These are phyloP conservation scores for Coptodon rendalli DNA, from an alignment of 2,113 vertebrate species.

Conservation along the genomic window DNA sequence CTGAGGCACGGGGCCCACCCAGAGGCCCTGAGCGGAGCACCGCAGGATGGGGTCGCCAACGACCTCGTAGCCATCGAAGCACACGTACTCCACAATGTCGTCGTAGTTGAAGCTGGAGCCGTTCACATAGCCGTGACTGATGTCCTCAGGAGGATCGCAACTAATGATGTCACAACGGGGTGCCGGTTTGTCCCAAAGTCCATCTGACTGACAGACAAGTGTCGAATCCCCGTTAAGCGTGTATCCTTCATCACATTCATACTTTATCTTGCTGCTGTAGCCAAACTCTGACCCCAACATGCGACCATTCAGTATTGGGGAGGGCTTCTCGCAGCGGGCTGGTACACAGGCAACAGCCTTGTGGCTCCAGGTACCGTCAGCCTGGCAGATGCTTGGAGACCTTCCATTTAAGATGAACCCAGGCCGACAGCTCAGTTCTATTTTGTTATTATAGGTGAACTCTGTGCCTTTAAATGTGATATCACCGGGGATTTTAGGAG, in stretches of 20 bases:
- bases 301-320: constrained; percentile 68
- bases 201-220: constrained; percentile 77
- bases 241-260: constrained; percentile 83
- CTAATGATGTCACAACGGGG: constrained; percentile 78
- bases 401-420: constrained; percentile 82
- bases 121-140: constrained; percentile 85
- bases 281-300: constrained; percentile 75
- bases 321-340: constrained; percentile 71
- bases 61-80: constrained; percentile 85
- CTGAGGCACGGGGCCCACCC: constrained; percentile 81
- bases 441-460: constrained; percentile 71
- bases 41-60: constrained; percentile 76
- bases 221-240: constrained; percentile 67
- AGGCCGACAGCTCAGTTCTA: constrained; percentile 75
- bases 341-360: constrained; percentile 70
- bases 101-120: constrained; percentile 82
- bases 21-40: constrained; percentile 81
- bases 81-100: constrained; percentile 81
- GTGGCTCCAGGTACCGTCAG: constrained; percentile 86
- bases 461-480: constrained; percentile 74
- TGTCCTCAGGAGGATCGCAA: constrained; percentile 88
- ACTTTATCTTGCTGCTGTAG: constrained; percentile 74
- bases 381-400: constrained; percentile 76
- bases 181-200: constrained; percentile 79
- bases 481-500: constrained; percentile 67